Percentiles rank a stretch among this genome's conserved stretches.
Evolutionary conservation across 2,888 invertebrate species (phyloP).

Genomic region (Erebia ligea): DNA sequence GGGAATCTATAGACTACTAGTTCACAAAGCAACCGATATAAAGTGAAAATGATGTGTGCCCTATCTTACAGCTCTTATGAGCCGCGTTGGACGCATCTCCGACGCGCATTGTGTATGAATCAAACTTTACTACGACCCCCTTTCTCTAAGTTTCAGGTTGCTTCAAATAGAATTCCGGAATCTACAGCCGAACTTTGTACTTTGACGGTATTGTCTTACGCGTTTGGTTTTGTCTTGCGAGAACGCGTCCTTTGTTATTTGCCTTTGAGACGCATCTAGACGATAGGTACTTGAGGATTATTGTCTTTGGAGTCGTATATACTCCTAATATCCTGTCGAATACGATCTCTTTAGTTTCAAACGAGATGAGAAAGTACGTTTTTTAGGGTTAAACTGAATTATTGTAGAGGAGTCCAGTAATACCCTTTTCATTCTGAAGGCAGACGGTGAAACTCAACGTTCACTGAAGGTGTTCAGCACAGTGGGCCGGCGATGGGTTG

Average conservation of each 20-base stretch:
- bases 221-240: constrained; percentile 8
- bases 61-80: not conserved
- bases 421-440: no score
- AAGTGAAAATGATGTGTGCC: no score
- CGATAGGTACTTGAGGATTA: constrained; percentile 11
- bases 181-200: constrained; percentile 22
- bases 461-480: no score
- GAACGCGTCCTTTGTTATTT: constrained; percentile 16
- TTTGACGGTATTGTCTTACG: constrained; percentile 21
- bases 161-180: constrained; percentile 28
- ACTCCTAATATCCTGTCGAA: not conserved
- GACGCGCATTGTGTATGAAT: not conserved
- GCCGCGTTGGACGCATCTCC: not conserved
- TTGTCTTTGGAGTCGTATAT: not conserved
- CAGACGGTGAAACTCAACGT: no score
- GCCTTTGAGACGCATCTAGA: not conserved
- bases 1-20: no score
- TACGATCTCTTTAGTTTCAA: not conserved
- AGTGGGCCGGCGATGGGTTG: no score
- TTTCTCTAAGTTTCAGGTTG: constrained; percentile 35
- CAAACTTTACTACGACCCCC: constrained; percentile 31
- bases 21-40: no score
- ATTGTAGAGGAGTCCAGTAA: no score
- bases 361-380: not conserved
- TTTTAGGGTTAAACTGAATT: no score